Base-by-base conservation (phyloP, 2,888 invertebrate species). In the Aphidius colemani region DNA sequence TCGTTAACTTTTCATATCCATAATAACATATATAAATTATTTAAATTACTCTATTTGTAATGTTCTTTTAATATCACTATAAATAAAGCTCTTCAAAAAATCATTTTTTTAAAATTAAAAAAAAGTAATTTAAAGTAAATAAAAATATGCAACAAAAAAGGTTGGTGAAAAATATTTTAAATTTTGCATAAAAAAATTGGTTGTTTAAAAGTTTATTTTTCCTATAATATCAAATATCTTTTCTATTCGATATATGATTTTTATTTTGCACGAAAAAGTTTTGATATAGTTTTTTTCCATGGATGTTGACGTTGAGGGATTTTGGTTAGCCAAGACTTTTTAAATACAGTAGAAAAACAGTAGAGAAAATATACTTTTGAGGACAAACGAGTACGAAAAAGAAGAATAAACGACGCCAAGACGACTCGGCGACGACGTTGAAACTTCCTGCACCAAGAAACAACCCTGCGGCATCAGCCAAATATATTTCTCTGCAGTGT, bases 371-470 rank as follows among this genome's bases (percentile, higher is more conserved):
- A 59, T 59, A 56, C 45, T 59, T 44, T 30, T 30, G 5, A 30
- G 5, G 0, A 30, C 30, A 30, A 3, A 5, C 30, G 30, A 30
- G 5, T 5, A 30, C 30, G 0, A 30, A 2, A 48, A 48, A 49
- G 59, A 51, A 50, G 51, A 59, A 59, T 30, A 59, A 59, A 62
- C 71, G 75, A 75, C 75, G 73, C 74, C 74, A 67, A 72, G 74
- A 74, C 70, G 73, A 71, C 72, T 71, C 5, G 73, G 69, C 73
- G 69, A 72, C 69, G 71, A 72, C 69, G 71, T 69, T 61, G 43
- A 74, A 76, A 77, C 72, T 76, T 74, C 66, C 71, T 56, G 66
- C 73, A 71, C 73, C 75, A 72, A 73, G 72, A 74, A 44, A 59
- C 51, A 59, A 59, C 41, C 49, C 49, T 48, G 58, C 58, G 48